Evolutionary conservation across 2,797 vertebrate species (phyloP).

Genomic region (Myiothlypis chrysogaster): DNA sequence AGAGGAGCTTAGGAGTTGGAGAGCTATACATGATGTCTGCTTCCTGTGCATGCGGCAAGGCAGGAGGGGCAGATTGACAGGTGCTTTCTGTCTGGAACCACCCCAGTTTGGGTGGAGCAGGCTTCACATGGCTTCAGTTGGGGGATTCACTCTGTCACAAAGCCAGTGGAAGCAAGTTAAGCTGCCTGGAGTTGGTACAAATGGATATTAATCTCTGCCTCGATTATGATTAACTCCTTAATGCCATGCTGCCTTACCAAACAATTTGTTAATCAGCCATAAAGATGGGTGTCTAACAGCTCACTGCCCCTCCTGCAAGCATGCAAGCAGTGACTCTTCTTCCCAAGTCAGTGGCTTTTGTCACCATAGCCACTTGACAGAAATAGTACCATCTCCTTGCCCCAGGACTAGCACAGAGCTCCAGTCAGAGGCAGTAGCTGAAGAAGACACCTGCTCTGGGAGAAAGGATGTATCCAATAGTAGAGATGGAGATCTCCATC

Average conservation of each 20-base stretch:
- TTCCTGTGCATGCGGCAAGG: not conserved
- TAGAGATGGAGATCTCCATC: not conserved
- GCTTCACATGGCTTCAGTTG: not conserved
- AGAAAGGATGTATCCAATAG: not conserved
- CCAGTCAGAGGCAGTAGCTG: not conserved
- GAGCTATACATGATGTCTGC: not conserved
- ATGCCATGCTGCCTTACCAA: not conserved
- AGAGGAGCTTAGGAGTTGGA: not conserved
- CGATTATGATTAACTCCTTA: conserved; percentile 36
- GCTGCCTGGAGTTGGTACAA: not conserved
- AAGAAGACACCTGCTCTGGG: not conserved
- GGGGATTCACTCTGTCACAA: not conserved
- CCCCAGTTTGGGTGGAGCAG: not conserved
- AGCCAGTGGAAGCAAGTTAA: conserved; percentile 28
- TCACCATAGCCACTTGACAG: not conserved
- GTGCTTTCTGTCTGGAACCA: not conserved
- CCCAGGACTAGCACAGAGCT: not conserved
- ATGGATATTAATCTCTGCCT: not conserved
- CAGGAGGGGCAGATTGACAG: not conserved
- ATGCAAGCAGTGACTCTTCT: accelerated
- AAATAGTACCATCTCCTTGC: not conserved
- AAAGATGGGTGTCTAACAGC: not conserved
- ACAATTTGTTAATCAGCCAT: not conserved
- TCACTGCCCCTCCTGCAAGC: not conserved
- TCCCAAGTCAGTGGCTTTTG: not conserved